phyloP scores from a whole-genome alignment of 1,140 invertebrate species.

The Cataglyphis hispanica region DNA sequence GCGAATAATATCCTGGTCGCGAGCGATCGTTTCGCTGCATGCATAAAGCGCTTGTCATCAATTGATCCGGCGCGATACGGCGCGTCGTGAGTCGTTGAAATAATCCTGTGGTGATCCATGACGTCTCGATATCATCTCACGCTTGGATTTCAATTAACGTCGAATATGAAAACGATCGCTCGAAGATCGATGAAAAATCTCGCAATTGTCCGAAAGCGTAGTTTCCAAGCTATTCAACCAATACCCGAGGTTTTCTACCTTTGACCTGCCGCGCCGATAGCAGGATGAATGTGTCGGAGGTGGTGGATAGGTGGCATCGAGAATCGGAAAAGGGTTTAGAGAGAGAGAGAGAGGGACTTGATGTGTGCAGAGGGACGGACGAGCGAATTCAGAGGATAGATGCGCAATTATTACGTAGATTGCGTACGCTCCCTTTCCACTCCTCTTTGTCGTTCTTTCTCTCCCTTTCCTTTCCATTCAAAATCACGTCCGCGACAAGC shows the following conservation, averaged over 20 bases:
- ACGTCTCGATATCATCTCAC: conserved; percentile 17
- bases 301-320: conserved; percentile 66
- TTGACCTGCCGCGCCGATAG: conserved; percentile 29
- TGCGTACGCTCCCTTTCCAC: conserved; percentile 36
- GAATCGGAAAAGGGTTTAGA: conserved; percentile 70
- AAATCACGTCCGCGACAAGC: background rate
- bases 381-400: conserved; percentile 42
- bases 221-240: conserved; percentile 42
- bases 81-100: background rate
- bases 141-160: conserved; percentile 59
- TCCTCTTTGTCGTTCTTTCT: background rate
- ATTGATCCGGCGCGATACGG: background rate
- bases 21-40: background rate
- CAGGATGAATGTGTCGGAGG: conserved; percentile 53
- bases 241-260: conserved; percentile 3
- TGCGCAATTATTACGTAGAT: conserved; percentile 70
- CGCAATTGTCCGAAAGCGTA: conserved; percentile 32
- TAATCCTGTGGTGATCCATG: background rate
- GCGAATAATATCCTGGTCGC: conserved; percentile 18
- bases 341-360: conserved; percentile 19
- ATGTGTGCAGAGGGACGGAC: conserved; percentile 15
- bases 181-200: conserved; percentile 48
- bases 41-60: background rate
- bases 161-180: conserved; percentile 19
- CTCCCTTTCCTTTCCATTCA: conserved; percentile 1